Conservation (phyloP, 2,113 vertebrate species). For the Madoqua kirkii region DNA sequence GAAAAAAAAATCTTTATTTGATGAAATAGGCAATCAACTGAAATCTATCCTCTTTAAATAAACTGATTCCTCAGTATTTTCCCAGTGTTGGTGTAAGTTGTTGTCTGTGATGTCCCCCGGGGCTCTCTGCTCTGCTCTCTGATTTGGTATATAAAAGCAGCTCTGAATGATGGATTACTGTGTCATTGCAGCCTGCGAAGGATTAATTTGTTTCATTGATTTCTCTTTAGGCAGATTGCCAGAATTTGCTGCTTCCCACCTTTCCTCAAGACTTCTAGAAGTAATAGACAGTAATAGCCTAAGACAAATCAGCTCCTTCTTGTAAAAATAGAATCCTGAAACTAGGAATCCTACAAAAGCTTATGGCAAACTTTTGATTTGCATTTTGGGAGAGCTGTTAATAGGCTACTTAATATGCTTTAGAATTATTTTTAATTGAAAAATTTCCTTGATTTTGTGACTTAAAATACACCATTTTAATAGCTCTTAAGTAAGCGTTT, state of each 20-base stretch:
- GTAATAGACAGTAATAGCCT: conserved; percentile 99
- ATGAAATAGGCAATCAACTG: conserved; percentile 84
- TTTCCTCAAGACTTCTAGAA: conserved; percentile 93
- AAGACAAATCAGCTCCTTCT: conserved; percentile 98
- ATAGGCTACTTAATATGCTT: conserved; percentile 49
- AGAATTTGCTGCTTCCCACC: conserved; percentile 99
- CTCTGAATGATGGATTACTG: conserved; percentile 99
- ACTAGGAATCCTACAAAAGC: conserved; percentile 75
- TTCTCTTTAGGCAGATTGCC: conserved; percentile 99
- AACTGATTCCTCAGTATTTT: conserved; percentile 88
- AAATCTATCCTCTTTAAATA: conserved; percentile 89
- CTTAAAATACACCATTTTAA: background rate
- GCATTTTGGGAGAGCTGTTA: conserved; percentile 22
- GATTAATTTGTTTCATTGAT: conserved; percentile 99
- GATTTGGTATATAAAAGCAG: conserved; percentile 98
- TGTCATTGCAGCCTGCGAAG: conserved; percentile 98
- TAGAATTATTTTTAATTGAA: conserved; percentile 52
- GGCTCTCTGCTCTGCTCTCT: conserved; percentile 90
- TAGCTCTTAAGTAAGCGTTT: background rate
- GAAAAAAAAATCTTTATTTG: conserved; percentile 83
- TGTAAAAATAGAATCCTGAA: conserved; percentile 94
- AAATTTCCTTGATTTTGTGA: background rate
- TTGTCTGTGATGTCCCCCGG: conserved; percentile 90
- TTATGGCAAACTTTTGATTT: conserved; percentile 61
- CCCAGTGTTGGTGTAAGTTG: conserved; percentile 89